phyloP scores from a whole-genome alignment of 2,113 vertebrate genomes.

The Conger conger region DNA sequence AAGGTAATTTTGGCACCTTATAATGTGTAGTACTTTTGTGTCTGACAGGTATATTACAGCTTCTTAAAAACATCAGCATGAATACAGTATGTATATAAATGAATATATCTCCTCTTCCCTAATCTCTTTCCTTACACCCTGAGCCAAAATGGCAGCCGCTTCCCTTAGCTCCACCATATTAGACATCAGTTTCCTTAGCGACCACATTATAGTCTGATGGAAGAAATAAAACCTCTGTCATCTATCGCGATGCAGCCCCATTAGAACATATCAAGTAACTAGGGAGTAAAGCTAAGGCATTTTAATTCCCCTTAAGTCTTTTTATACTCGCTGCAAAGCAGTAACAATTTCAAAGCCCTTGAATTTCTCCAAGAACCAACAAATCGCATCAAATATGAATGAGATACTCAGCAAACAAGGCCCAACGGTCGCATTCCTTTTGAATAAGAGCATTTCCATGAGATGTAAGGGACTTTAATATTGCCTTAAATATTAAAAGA shows the following conservation, averaged over 20 bases:
- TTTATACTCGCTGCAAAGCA: slow-evolving; percentile 74
- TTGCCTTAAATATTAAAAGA: slow-evolving; percentile 85
- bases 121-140: slow-evolving; percentile 41
- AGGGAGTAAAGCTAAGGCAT: slow-evolving; percentile 60
- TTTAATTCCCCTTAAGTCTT: slow-evolving; percentile 71
- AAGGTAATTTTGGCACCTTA: no score
- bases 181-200: slow-evolving; percentile 69
- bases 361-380: slow-evolving; percentile 70
- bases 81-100: neutral
- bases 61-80: no score
- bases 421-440: slow-evolving; percentile 80
- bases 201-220: slow-evolving; percentile 69
- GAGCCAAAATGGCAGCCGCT: slow-evolving; percentile 68
- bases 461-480: slow-evolving; percentile 78
- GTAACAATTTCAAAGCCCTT: slow-evolving; percentile 71
- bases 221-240: slow-evolving; percentile 68
- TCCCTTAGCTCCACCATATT: slow-evolving; percentile 62
- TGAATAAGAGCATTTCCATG: slow-evolving; percentile 80
- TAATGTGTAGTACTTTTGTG: no score
- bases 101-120: neutral
- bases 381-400: slow-evolving; percentile 77
- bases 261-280: slow-evolving; percentile 54
- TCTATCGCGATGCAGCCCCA: slow-evolving; percentile 56
- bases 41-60: no score
- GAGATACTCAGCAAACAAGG: slow-evolving; percentile 80